A percentile compares a stretch with the other conserved stretches of the same genome.
phyloP scores from a whole-genome alignment of 2,797 vertebrate genomes.

The Tokudaia tokunoshimensis region DNA sequence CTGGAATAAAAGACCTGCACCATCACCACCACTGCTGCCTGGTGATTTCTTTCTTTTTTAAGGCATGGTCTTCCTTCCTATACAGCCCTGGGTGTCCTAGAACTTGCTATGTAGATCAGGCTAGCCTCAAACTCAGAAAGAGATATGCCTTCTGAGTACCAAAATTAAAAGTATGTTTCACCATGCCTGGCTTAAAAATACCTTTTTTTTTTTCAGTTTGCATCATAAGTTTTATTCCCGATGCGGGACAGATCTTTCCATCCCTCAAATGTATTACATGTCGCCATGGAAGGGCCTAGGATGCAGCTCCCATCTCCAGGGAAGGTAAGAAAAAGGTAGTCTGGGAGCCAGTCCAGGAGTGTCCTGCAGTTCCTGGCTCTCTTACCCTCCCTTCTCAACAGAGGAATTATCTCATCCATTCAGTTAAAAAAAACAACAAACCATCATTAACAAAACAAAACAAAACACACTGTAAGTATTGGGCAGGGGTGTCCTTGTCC shows the following conservation, averaged over 20 bases:
- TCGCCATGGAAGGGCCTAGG: not conserved
- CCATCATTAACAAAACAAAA: constrained; percentile 21
- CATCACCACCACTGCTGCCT: not conserved
- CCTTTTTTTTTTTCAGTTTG: constrained; percentile 41
- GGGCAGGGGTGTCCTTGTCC: not conserved
- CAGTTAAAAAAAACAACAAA: not conserved
- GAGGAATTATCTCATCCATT: constrained; percentile 22
- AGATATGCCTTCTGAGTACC: not conserved
- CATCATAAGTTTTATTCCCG: constrained; percentile 82
- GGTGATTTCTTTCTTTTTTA: not conserved
- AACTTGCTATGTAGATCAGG: not conserved
- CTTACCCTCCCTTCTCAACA: constrained; percentile 20
- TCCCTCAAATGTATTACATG: constrained; percentile 55
- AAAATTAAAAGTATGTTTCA: not conserved
- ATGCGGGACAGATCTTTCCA: constrained; percentile 81
- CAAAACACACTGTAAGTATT: not conserved
- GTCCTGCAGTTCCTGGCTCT: not conserved
- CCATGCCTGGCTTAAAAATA: not conserved
- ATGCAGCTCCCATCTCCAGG: not conserved
- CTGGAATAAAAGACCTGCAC: not conserved
- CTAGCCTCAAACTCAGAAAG: not conserved
- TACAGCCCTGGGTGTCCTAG: not conserved
- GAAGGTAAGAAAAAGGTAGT: not conserved
- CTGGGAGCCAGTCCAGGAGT: not conserved
- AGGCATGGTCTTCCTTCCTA: not conserved